phyloP scores from a whole-genome alignment of 2,797 vertebrate species.

The Lophotriccus pileatus region DNA sequence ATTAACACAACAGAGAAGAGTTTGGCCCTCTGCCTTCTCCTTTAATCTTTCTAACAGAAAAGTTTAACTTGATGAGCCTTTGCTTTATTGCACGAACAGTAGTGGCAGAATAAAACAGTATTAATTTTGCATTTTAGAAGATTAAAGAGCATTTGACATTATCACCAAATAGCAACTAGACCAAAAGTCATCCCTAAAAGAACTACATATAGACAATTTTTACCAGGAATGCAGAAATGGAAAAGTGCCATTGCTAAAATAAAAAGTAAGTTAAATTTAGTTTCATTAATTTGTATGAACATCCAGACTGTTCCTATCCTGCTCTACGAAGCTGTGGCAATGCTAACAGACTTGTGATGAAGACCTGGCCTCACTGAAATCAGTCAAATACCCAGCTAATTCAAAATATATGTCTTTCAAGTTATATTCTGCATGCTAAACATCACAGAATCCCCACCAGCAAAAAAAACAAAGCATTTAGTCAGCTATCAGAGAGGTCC shows the following conservation, averaged over 20 bases:
- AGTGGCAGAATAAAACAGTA: not conserved
- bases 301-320: not conserved
- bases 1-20: not conserved
- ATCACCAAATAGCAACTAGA: not conserved
- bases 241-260: not conserved
- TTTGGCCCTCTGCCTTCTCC: conserved; percentile 1
- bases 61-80: conserved; percentile 3
- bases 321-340: not conserved
- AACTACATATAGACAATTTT: not conserved
- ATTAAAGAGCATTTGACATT: not conserved
- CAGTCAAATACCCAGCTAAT: not conserved
- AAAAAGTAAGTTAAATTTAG: not conserved
- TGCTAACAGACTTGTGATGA: not conserved
- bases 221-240: not conserved
- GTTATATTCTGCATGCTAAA: not conserved
- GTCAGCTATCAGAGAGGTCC: not conserved
- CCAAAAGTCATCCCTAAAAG: not conserved
- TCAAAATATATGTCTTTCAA: not conserved
- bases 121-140: conserved; percentile 1
- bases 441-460: not conserved
- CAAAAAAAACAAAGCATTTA: not conserved
- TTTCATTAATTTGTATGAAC: not conserved
- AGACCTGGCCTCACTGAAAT: not conserved
- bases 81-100: not conserved
- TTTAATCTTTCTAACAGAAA: conserved; percentile 8